Base-by-base conservation (phyloP, 2,888 invertebrate species). In the Barypeithes pellucidus region DNA sequence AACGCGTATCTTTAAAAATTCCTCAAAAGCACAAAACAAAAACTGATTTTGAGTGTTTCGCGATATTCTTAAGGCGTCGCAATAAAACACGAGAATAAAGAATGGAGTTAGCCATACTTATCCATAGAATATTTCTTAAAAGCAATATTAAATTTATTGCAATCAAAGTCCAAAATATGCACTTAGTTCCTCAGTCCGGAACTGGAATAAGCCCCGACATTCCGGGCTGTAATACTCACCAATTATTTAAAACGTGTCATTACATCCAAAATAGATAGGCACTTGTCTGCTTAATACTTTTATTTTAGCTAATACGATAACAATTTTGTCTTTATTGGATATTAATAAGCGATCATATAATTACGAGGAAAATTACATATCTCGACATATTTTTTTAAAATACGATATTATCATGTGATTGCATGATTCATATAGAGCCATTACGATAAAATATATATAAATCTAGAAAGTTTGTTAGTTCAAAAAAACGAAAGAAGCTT, bases 301-400 rank as follows among this genome's bases (percentile, higher is more conserved):
- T 67, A 52, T 61, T 72, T 66, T 61, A 68, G 62, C 63, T 71
- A 67, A 71, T 67, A 72, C 52, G 67, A 68, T 47, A 65, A 65
- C 72, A 72, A 75, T 72, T 75, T 75, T 24, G 65, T 52, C 65
- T 60, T 75, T 71, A 75, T 75, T 69, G 68, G 68, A 75, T 72
- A 75, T 75, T 75, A 75, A 75, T 71, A 72, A 52, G 45, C 47
- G 66, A 57, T 72, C 60, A 54, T 66, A 73, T 73, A 73, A 73
- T 73, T 73, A 73, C 66, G 68, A 61, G 16, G 24, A 41, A 73
- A 73, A 73, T 73, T 70, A 73, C 65, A 66, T 73, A 45, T 36
- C 61, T 66, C 52, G 33, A 67, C 39, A 59, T 67, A 61, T 57
- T 72, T 72, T 72, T 45, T 29, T 52, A 67, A 67, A 72, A 63